Base-by-base conservation (phyloP, 2,888 invertebrate species). In the Epirrhoe tristata region DNA sequence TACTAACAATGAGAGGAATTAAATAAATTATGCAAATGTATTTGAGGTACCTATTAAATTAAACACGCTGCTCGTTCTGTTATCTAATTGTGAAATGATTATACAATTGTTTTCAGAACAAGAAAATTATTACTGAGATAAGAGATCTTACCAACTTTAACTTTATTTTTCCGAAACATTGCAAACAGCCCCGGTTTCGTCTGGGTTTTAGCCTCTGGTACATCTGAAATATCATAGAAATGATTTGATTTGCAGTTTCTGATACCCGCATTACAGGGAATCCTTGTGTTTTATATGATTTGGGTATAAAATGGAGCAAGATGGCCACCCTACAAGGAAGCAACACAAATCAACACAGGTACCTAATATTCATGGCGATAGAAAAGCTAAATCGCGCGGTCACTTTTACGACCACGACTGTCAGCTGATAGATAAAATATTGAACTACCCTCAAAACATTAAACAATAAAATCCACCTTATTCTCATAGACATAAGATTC, bases 361-460 rank as follows among this genome's bases (percentile, higher is more conserved):
- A 24, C 24, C 24, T 24, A 61, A 66, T 69, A 70, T 72, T 69
- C 67, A 70, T 60, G 31, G 64, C 66, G 55, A 63, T 51, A 66
- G 74, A 69, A 70, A 69, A 70, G 66, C 58, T 67, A 66, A 76
- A 75, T 75, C 75, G 67, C 77, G 75, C 65, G 76, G 74, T 77
- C 77, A 76, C 74, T 74, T 24, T 78, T 78, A 81, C 77, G 74
- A 76, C 70, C 73, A 72, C 74, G 72, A 79, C 76, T 74, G 77
- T 78, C 77, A 75, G 66, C 73, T 74, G 74, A 78, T 77, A 77
- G 73, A 77, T 75, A 76, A 80, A 78, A 78, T 76, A 80, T 70
- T 68, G 67, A 70, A 72, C 72, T 39, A 71, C 71, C 63, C 67
- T 64, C 73, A 8, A 55, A 17, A 6, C 34, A 14, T 5, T 7